phyloP scores from a whole-genome alignment of 2,113 vertebrate species.

The Anser brachyrhynchus region DNA sequence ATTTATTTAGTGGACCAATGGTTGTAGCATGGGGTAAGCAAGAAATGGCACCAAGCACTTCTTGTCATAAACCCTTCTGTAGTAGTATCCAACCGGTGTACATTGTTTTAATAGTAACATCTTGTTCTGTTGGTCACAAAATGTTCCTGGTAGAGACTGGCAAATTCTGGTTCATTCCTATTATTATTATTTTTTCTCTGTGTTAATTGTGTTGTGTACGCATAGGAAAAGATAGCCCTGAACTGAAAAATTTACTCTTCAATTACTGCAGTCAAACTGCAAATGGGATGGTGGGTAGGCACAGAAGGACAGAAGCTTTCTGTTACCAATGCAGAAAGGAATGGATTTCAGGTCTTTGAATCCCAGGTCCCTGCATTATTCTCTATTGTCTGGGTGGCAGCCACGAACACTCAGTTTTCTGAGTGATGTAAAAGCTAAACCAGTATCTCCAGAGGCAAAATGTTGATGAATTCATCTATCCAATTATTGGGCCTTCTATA shows the following conservation, averaged over 20 bases:
- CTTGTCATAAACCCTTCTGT: neutral
- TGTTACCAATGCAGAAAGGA: neutral
- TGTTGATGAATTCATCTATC: conserved; percentile 4
- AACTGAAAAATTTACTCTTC: neutral
- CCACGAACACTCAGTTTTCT: neutral
- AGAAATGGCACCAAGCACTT: neutral
- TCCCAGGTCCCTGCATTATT: neutral
- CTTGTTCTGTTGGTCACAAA: neutral
- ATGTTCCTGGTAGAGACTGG: neutral
- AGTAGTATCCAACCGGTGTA: neutral
- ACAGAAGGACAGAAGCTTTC: neutral
- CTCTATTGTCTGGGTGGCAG: neutral
- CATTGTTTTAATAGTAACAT: neutral
- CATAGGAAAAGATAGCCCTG: neutral
- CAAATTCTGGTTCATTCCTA: neutral
- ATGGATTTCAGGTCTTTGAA: neutral
- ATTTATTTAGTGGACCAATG: neutral
- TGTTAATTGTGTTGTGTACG: neutral
- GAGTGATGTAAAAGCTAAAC: neutral
- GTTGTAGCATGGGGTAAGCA: neutral
- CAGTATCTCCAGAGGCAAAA: conserved; percentile 9
- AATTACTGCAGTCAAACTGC: neutral
- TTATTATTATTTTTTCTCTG: neutral
- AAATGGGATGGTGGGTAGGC: neutral
- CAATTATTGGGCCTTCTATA: neutral